These are phyloP conservation scores for Rhagonycha lutea DNA, from an alignment of 2,888 invertebrate genomes.

Conservation along the genomic window DNA sequence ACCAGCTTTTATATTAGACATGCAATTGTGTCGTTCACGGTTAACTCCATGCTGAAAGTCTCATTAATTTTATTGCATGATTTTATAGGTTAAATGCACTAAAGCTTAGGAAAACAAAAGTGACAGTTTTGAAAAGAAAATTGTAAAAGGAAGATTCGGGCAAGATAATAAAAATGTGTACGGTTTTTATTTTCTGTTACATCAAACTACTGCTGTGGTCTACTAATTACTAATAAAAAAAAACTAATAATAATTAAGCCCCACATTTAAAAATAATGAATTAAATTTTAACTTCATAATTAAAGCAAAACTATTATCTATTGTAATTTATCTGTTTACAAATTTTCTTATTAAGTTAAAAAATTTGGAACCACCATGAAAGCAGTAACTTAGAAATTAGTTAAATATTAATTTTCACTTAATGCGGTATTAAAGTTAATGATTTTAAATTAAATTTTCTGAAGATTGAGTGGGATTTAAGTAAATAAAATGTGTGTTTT, in stretches of 20 bases:
- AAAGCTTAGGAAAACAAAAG: background rate
- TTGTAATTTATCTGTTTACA: background rate
- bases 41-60: constrained; percentile 16
- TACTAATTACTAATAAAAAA: background rate
- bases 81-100: constrained; percentile 10
- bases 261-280: background rate
- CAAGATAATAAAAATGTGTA: no score
- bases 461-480: background rate
- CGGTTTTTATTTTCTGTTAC: no score
- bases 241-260: background rate
- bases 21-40: constrained; percentile 23
- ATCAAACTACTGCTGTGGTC: background rate
- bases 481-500: background rate
- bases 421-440: background rate
- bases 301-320: background rate
- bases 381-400: background rate
- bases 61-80: constrained; percentile 20
- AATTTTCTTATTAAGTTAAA: background rate
- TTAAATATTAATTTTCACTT: background rate
- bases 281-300: background rate
- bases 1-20: constrained; percentile 12
- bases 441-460: background rate
- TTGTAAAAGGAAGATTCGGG: no score
- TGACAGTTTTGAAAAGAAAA: no score
- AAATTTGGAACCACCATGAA: background rate